Evolutionary conservation across 2,113 vertebrate species (phyloP).

Genomic region (Muntiacus muntjak): DNA sequence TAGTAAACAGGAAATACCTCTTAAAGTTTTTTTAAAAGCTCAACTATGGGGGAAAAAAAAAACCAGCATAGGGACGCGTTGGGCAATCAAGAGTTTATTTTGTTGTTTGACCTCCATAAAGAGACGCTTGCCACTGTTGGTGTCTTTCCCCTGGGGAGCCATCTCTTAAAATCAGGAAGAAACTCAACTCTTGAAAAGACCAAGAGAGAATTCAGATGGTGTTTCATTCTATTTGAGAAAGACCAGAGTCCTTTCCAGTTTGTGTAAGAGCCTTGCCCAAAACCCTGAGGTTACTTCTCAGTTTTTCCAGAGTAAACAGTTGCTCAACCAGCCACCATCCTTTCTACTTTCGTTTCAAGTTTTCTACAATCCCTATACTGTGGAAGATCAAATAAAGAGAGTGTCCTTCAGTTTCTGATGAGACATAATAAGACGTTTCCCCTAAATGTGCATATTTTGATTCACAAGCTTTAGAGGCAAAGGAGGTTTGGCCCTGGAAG

Average conservation of each 20-base stretch:
- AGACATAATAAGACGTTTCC: background rate
- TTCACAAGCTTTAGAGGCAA: background rate
- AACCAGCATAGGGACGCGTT: background rate
- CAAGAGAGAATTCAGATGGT: background rate
- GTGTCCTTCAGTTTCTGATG: background rate
- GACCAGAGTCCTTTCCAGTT: background rate
- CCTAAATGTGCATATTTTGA: background rate
- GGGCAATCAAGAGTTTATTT: background rate
- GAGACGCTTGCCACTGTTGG: background rate
- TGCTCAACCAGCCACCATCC: background rate
- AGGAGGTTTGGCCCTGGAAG: background rate
- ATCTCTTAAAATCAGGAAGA: background rate
- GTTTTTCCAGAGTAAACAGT: background rate
- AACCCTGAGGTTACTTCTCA: background rate
- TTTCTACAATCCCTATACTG: background rate
- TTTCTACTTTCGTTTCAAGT: background rate
- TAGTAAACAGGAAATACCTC: conserved; percentile 39
- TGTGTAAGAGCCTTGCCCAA: background rate
- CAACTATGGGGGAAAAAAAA: background rate
- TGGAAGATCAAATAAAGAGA: background rate
- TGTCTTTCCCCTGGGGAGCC: background rate
- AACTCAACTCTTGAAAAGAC: background rate
- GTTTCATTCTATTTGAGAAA: background rate
- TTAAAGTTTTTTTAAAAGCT: background rate
- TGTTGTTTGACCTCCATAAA: background rate